Percentiles rank a stretch among this genome's conserved stretches.
These are phyloP conservation scores for Chlorops oryzae DNA, from an alignment of 1,140 invertebrate species.

Conservation along the genomic window DNA sequence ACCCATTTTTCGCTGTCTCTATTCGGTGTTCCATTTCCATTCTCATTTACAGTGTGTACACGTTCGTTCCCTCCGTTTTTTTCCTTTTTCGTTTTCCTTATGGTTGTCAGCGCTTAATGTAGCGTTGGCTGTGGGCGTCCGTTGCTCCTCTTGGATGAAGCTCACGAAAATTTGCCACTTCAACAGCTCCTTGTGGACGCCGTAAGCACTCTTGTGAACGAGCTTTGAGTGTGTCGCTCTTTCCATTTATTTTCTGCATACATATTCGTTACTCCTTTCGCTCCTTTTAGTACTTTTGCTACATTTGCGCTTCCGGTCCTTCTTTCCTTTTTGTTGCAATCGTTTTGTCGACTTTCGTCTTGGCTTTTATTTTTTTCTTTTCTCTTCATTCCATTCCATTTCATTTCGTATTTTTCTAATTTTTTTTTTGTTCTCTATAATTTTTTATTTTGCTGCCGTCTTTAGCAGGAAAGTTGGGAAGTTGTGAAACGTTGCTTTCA, in stretches of 20 bases:
- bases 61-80: background rate
- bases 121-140: constrained; percentile 5
- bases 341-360: constrained; percentile 1
- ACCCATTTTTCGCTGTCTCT: background rate
- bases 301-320: constrained; percentile 5
- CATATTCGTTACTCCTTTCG: constrained; percentile 22
- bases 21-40: background rate
- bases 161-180: constrained; percentile 48
- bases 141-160: constrained; percentile 27
- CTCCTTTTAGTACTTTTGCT: background rate
- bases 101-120: background rate
- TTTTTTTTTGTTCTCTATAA: constrained; percentile 11
- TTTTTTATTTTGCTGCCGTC: constrained; percentile 20
- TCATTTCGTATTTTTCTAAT: constrained; percentile 18
- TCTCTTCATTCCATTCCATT: constrained; percentile 11
- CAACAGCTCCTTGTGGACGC: constrained; percentile 47
- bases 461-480: constrained; percentile 38
- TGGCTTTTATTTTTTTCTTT: constrained; percentile 30
- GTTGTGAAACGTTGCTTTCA: constrained; percentile 47
- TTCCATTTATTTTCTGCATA: constrained; percentile 46
- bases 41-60: background rate
- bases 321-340: constrained; percentile 8
- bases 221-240: constrained; percentile 47
- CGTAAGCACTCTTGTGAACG: constrained; percentile 47
- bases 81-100: background rate